Conservation (phyloP, 2,797 vertebrate genomes). For the Petrocephalus schoutedeni region DNA sequence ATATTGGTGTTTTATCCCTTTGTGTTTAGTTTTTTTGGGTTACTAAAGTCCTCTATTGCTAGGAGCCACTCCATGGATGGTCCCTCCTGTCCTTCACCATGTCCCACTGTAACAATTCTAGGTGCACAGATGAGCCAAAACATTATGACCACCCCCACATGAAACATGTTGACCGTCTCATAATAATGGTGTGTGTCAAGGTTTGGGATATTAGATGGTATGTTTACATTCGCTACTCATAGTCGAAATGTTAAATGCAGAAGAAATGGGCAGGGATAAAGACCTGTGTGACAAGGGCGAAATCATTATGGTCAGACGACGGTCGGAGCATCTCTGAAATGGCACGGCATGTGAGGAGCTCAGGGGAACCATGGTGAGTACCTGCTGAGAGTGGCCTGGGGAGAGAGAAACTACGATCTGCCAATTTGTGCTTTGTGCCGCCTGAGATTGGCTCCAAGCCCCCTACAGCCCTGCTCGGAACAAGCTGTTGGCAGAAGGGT, state of each 20-base stretch:
- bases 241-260: neutral
- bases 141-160: neutral
- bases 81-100: too few species aligned
- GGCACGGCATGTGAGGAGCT: neutral
- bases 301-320: neutral
- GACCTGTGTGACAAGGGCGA: neutral
- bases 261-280: neutral
- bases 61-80: too few species aligned
- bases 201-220: neutral
- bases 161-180: neutral
- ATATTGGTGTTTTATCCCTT: too few species aligned
- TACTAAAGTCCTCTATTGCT: too few species aligned
- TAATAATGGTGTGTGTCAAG: neutral
- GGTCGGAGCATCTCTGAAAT: neutral
- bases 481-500: neutral
- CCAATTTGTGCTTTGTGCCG: neutral
- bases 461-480: neutral
- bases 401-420: neutral
- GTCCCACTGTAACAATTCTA: neutral
- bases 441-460: neutral
- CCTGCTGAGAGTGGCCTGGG: neutral
- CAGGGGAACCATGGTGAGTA: neutral
- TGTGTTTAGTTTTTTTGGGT: too few species aligned
- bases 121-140: neutral
- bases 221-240: neutral